phyloP scores from a whole-genome alignment of 1,140 invertebrate genomes.

The Halictus rubicundus region DNA sequence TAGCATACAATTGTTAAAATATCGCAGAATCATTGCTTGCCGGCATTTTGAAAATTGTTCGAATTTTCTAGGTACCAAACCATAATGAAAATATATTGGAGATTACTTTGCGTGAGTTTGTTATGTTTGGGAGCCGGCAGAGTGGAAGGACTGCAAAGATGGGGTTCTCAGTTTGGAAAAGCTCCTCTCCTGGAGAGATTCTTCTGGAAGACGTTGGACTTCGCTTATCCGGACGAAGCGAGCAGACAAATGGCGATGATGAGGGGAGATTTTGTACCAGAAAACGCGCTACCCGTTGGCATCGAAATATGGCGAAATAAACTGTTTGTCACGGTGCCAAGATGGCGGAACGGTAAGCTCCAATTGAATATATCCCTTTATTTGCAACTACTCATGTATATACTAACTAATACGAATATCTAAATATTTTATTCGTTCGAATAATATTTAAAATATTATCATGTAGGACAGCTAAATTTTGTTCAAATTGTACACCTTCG shows the following conservation, averaged over 20 bases:
- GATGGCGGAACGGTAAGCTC: constrained; percentile 85
- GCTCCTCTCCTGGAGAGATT: constrained; percentile 85
- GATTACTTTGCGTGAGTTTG: constrained; percentile 10
- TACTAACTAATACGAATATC: too few relatives aligned
- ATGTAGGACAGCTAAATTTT: too few relatives aligned
- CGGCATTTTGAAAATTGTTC: neutral
- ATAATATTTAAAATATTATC: too few relatives aligned
- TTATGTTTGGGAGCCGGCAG: constrained; percentile 11
- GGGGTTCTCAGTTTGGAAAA: constrained; percentile 67
- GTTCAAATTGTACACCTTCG: too few relatives aligned
- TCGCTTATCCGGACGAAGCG: constrained; percentile 84
- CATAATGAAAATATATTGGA: neutral
- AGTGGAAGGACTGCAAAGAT: constrained; percentile 50
- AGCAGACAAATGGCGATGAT: constrained; percentile 83
- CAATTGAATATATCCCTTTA: neutral
- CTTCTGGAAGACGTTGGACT: constrained; percentile 88
- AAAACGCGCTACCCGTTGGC: constrained; percentile 89
- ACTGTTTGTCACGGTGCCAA: constrained; percentile 88
- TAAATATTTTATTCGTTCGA: too few relatives aligned
- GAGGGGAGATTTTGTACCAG: constrained; percentile 84
- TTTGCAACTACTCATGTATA: too few relatives aligned
- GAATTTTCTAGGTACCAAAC: neutral
- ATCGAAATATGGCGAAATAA: constrained; percentile 89
- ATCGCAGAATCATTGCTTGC: too few relatives aligned
- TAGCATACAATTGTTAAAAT: too few relatives aligned